Evolutionary conservation across 2,888 invertebrate species (phyloP).

Genomic region (Ochropleura plecta): DNA sequence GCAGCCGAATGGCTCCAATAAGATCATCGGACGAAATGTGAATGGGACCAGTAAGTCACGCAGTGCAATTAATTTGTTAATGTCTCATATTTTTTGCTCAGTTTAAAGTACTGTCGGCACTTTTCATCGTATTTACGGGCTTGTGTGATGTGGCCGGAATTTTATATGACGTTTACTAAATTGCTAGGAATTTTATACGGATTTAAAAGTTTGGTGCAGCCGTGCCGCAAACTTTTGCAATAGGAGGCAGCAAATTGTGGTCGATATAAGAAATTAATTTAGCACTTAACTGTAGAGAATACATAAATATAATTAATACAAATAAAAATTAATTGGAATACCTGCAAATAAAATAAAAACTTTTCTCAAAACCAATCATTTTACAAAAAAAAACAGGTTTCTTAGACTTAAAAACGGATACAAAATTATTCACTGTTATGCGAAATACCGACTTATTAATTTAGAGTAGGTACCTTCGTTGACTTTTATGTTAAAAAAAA

Average conservation of each 20-base stretch:
- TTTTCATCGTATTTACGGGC: slow-evolving; percentile 41
- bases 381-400: background rate
- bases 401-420: background rate
- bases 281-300: background rate
- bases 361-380: background rate
- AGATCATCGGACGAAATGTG: slow-evolving; percentile 92
- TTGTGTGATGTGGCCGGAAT: slow-evolving; percentile 26
- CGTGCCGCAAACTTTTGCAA: slow-evolving; percentile 14
- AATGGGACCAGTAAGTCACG: slow-evolving; percentile 92
- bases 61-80: slow-evolving; percentile 67
- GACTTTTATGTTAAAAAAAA: background rate
- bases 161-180: slow-evolving; percentile 34
- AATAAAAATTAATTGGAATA: too few species aligned
- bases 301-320: too few species aligned
- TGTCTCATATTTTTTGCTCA: slow-evolving; percentile 46
- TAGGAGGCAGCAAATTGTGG: background rate
- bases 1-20: slow-evolving; percentile 90
- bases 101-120: slow-evolving; percentile 45
- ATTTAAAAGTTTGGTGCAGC: slow-evolving; percentile 27
- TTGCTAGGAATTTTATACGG: slow-evolving; percentile 33
- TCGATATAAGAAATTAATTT: background rate
- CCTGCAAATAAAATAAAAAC: background rate
- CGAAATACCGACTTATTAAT: background rate
- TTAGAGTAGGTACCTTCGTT: background rate
- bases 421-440: background rate